Evolutionary conservation across 2,113 vertebrate genomes (phyloP).

Genomic region (Recurvirostra avosetta): DNA sequence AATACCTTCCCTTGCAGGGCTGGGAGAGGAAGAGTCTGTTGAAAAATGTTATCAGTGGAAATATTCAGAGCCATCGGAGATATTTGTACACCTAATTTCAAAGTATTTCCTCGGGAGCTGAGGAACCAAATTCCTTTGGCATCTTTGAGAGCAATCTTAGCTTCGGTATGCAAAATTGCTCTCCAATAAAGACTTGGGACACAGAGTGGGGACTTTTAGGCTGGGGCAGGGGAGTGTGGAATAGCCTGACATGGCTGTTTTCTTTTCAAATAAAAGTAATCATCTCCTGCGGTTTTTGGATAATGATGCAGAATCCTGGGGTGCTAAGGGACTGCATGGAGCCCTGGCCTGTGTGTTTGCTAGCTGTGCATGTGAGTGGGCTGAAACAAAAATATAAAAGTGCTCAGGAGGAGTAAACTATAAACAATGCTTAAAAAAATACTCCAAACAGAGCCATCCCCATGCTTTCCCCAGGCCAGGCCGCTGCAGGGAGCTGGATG

Average conservation of each 20-base stretch:
- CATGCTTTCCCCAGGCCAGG: background rate
- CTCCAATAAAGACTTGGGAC: background rate
- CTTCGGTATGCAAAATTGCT: background rate
- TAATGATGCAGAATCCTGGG: background rate
- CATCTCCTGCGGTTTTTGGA: background rate
- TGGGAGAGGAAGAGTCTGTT: background rate
- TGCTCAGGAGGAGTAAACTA: slow-evolving; percentile 6
- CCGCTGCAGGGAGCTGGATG: slow-evolving; percentile 19
- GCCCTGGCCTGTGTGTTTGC: background rate
- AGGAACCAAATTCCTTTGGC: slow-evolving; percentile 11
- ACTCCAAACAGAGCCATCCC: background rate
- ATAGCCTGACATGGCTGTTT: slow-evolving; percentile 32
- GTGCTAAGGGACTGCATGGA: background rate
- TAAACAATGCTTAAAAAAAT: slow-evolving; percentile 56
- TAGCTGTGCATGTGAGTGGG: slow-evolving; percentile 45
- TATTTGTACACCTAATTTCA: background rate
- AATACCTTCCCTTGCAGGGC: background rate
- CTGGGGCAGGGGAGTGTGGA: background rate
- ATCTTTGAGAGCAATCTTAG: background rate
- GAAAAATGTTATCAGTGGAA: background rate
- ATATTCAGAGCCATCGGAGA: background rate
- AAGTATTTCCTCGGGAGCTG: background rate
- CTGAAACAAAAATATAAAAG: slow-evolving; percentile 40
- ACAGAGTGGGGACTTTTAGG: background rate
- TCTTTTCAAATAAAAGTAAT: slow-evolving; percentile 17